These are phyloP conservation scores for Aleiodes sp. DNA, from an alignment of 1,140 invertebrate species.

Conservation along the genomic window DNA sequence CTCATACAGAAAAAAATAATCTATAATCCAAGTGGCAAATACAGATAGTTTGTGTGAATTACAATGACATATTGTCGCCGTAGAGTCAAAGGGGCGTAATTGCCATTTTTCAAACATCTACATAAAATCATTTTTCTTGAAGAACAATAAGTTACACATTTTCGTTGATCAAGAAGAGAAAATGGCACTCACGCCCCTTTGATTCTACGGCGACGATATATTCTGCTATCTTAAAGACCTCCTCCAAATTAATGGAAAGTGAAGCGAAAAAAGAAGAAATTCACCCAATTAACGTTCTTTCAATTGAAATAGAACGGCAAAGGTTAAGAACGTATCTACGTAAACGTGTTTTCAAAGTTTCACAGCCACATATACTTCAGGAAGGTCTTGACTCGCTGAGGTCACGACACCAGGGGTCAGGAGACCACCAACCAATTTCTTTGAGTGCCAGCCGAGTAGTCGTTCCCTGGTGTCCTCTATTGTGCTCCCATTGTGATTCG, in stretches of 20 bases:
- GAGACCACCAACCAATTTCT: constrained; percentile 59
- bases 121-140: too few relatives aligned
- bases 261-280: not conserved
- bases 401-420: constrained; percentile 48
- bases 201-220: too few relatives aligned
- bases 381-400: constrained; percentile 44
- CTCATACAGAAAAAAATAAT: too few relatives aligned
- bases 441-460: constrained; percentile 54
- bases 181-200: too few relatives aligned
- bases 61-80: too few relatives aligned
- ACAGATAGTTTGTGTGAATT: too few relatives aligned
- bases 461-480: constrained; percentile 45
- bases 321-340: not conserved
- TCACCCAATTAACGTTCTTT: not conserved
- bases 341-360: not conserved
- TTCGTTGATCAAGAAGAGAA: too few relatives aligned
- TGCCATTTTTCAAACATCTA: too few relatives aligned
- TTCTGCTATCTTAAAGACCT: too few relatives aligned
- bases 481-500: constrained; percentile 55
- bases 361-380: not conserved
- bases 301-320: not conserved
- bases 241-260: not conserved
- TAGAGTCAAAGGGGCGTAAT: too few relatives aligned
- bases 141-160: too few relatives aligned
- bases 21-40: too few relatives aligned